Evolutionary conservation across 2,888 invertebrate species (phyloP), one percentile per base, ranked within the genome.

Genomic region (Melangyna quadrimaculata): DNA sequence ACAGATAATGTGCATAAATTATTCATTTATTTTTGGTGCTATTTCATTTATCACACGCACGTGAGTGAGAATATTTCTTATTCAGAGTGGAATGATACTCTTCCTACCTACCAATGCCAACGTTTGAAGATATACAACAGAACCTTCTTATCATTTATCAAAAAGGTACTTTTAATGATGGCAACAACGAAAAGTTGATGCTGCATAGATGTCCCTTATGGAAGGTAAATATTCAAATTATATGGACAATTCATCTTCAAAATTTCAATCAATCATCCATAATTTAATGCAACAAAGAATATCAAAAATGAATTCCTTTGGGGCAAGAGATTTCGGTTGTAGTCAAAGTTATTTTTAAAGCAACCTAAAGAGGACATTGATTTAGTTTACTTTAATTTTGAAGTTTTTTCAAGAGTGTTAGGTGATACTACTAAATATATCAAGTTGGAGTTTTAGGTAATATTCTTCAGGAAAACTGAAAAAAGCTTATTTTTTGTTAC

Each of bases 1-100:
- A 53, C 9, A 27, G 57, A 81, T 81, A 67, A 69, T 71, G 74
- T 43, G 59, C 48, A 79, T 79, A 79, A 67, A 79, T 79, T 77
- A 81, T 77, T 57, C 43, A 40, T 61, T 78, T 71, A 71, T 71
- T 55, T n/a, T 65, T 72, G 32, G 71, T 67, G 67, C 67, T 51
- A 51, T 67, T 67, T 67, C 67, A 67, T 67, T 67, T 67, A 67
- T 67, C 67, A 65, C 17, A 63, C 43, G 63, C 48, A 55, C 72
- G 78, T 72, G 78, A 78, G 65, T 65, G 43, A 53, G 63, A 57
- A 63, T 45, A 72, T 48, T 40, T 61, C 48, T 70, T 70, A 70
- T 70, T 67, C 35, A 67, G 51, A 67, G 12, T 48, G 10, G 8
- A 22, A 70, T 51, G 40, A 22, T 53, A 70, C 22, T 6, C 1